A percentile compares a stretch with the other conserved stretches of the same genome.
These are phyloP conservation scores for Thalassophryne amazonica DNA, from an alignment of 2,797 vertebrate genomes.

Conservation along the genomic window DNA sequence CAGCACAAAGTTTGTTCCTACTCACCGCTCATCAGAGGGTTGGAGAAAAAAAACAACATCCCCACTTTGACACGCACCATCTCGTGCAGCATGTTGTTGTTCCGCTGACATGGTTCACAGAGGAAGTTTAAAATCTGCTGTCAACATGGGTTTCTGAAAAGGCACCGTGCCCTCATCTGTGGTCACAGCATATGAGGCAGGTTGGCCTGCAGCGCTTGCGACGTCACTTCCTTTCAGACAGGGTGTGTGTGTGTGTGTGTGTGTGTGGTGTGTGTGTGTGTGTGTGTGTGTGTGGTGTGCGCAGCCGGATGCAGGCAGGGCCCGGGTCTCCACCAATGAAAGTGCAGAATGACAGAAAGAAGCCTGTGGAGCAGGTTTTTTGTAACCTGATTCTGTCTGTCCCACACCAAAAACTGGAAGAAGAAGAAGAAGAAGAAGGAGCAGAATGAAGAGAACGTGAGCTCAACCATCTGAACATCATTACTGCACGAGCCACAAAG, in stretches of 20 bases:
- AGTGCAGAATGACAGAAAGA: slow-evolving; percentile 1
- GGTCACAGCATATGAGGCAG: slow-evolving; percentile 23
- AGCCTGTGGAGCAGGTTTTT: slow-evolving; percentile 35
- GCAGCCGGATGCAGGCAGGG: slow-evolving; percentile 11
- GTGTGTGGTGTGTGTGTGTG: too few relatives aligned
- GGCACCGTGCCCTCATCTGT: slow-evolving; percentile 24
- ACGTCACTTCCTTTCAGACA: slow-evolving; percentile 54
- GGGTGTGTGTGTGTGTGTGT: too few relatives aligned
- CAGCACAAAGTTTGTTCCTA: slow-evolving; percentile 7
- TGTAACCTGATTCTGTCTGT: slow-evolving; percentile 47
- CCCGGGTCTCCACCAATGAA: slow-evolving; percentile 31
- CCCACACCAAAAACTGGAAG: slow-evolving; percentile 27
- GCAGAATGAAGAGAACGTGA: not conserved
- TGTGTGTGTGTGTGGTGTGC: too few relatives aligned
- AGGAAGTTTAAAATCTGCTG: not conserved
- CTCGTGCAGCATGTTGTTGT: slow-evolving; percentile 6
- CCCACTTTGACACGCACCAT: slow-evolving; percentile 24
- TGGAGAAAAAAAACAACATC: slow-evolving; percentile 49
- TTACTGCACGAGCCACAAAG: too few relatives aligned
- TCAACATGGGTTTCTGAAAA: slow-evolving; percentile 2
- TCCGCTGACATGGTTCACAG: slow-evolving; percentile 52
- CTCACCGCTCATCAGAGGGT: slow-evolving; percentile 83
- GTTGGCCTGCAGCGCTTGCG: slow-evolving; percentile 10
- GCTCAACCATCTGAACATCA: too few relatives aligned
- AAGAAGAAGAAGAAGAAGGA: not conserved